Conservation (phyloP, 2,888 invertebrate species). For the Gasteruption jaculator region DNA sequence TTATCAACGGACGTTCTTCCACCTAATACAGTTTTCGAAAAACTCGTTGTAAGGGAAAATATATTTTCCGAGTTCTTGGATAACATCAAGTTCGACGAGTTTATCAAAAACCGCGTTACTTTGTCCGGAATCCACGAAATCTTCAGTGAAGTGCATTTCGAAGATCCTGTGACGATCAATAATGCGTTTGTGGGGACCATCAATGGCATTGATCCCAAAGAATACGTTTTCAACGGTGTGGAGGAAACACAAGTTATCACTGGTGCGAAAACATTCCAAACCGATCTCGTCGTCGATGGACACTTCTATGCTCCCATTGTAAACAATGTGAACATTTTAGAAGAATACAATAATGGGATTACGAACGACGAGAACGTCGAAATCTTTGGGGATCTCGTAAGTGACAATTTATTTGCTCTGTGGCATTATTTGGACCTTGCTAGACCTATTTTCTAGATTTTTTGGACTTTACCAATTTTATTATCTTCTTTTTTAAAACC, state of each 20-base stretch:
- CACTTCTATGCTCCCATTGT: conserved; percentile 22
- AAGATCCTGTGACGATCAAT: conserved; percentile 26
- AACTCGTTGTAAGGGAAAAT: conserved; percentile 25
- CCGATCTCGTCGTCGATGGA: conserved; percentile 26
- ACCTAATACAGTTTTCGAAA: conserved; percentile 25
- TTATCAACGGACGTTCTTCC: conserved; percentile 25
- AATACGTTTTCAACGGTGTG: conserved; percentile 28
- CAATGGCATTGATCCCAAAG: conserved; percentile 29
- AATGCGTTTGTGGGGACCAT: conserved; percentile 22
- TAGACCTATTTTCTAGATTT: too few species aligned
- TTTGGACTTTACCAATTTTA: too few species aligned
- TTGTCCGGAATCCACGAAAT: conserved; percentile 26
- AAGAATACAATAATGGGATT: conserved; percentile 26
- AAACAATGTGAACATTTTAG: conserved; percentile 25
- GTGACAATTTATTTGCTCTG: conserved; percentile 6
- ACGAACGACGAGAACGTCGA: conserved; percentile 27
- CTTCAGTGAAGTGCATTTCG: conserved; percentile 29
- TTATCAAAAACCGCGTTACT: conserved; percentile 31
- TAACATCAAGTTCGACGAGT: conserved; percentile 33
- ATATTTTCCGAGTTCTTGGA: conserved; percentile 28
- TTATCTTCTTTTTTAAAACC: not conserved
- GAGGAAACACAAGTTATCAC: conserved; percentile 24
- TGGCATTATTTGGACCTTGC: too few species aligned
- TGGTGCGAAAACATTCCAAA: conserved; percentile 26
- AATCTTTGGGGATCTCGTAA: conserved; percentile 36